phyloP scores from a whole-genome alignment of 2,113 vertebrate genomes.

The Hypomesus transpacificus region DNA sequence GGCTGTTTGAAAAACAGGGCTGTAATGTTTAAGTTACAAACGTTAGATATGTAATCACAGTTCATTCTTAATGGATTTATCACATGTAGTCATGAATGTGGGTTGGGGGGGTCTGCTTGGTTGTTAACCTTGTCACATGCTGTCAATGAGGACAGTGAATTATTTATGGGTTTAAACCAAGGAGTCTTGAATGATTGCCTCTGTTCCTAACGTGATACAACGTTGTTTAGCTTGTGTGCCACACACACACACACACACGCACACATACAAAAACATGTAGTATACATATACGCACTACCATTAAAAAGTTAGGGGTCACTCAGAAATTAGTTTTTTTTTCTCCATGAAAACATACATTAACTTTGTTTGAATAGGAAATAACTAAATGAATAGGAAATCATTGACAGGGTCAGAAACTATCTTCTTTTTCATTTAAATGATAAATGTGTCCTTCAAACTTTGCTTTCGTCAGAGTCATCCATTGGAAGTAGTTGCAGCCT shows the following conservation, averaged over 20 bases:
- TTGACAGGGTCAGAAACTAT: no score
- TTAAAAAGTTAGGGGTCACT: no score
- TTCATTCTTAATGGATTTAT: background rate
- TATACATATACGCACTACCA: background rate
- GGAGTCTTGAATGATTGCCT: background rate
- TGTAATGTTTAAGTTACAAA: no score
- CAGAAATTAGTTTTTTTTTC: no score
- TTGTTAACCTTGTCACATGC: conserved; percentile 38
- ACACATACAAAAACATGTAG: background rate
- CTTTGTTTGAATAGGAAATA: no score
- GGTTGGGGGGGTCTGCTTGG: conserved; percentile 2
- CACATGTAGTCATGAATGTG: background rate
- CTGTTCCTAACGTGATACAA: background rate
- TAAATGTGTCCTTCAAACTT: no score
- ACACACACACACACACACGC: background rate
- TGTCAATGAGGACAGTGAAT: conserved; percentile 56
- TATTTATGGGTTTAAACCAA: conserved; percentile 63
- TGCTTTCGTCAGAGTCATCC: no score
- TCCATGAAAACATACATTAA: no score
- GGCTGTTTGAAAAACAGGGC: no score
- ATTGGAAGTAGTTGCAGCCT: no score
- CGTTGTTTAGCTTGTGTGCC: background rate
- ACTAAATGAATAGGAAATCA: no score
- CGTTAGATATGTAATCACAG: background rate
- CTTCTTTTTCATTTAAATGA: no score